Percentiles rank a stretch among this genome's conserved stretches.
Evolutionary conservation across 1,140 invertebrate species (phyloP).

Genomic region (Tribolium castaneum): DNA sequence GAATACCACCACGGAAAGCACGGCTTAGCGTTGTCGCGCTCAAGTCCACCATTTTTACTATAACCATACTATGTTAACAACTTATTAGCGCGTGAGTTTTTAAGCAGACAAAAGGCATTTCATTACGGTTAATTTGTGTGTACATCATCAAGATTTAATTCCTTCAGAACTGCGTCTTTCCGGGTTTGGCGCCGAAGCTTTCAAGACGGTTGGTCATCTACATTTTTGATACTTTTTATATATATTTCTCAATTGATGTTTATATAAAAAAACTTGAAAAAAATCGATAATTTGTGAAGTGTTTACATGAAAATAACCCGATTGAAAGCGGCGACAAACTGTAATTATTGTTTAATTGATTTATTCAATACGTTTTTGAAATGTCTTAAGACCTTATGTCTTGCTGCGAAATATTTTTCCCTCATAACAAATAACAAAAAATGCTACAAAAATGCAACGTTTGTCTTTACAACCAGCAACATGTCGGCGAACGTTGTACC

Average conservation of each 20-base stretch:
- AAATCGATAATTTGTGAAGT: constrained; percentile 53
- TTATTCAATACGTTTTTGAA: constrained; percentile 56
- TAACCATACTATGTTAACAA: constrained; percentile 62
- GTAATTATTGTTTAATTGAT: constrained; percentile 44
- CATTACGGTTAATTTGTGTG: constrained; percentile 52
- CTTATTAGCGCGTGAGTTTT: constrained; percentile 62
- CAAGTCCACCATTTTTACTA: constrained; percentile 56
- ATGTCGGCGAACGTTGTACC: constrained; percentile 52
- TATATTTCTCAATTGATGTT: constrained; percentile 58
- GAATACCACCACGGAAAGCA: constrained; percentile 69
- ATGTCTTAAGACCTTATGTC: constrained; percentile 64
- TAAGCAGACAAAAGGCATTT: constrained; percentile 64
- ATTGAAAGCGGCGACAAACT: constrained; percentile 53
- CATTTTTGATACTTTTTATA: constrained; percentile 63
- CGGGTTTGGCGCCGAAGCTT: constrained; percentile 35
- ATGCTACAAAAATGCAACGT: constrained; percentile 57
- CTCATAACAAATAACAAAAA: constrained; percentile 60
- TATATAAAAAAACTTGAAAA: constrained; percentile 52
- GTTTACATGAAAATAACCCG: constrained; percentile 48
- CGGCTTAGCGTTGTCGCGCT: constrained; percentile 64
- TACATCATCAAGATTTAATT: constrained; percentile 49
- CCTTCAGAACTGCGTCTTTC: constrained; percentile 42
- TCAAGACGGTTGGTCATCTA: constrained; percentile 39
- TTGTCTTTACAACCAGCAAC: constrained; percentile 47
- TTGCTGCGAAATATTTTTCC: constrained; percentile 61